Conservation (phyloP, 2,888 invertebrate species). For the Plebejus melissa region DNA sequence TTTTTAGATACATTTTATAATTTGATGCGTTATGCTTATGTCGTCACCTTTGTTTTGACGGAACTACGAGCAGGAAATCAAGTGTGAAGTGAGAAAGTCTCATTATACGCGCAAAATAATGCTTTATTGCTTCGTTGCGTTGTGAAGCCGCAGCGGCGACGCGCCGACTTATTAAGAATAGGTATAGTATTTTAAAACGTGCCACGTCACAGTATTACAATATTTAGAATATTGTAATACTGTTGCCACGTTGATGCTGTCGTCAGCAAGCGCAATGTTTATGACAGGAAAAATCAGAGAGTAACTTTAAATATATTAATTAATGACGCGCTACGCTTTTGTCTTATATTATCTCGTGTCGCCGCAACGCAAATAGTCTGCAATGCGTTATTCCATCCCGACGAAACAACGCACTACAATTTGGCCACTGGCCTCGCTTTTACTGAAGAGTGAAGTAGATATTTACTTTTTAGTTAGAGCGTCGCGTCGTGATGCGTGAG, state of each 20-base stretch:
- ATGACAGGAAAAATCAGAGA: too few species aligned
- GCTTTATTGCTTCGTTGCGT: too few species aligned
- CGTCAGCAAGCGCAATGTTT: not conserved
- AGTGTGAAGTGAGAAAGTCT: too few species aligned
- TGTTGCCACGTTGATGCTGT: not conserved
- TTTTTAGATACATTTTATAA: not conserved
- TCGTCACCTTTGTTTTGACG: too few species aligned
- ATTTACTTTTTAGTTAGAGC: constrained; percentile 34
- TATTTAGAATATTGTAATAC: too few species aligned
- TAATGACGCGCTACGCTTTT: not conserved
- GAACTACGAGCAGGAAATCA: too few species aligned
- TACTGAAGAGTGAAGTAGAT: not conserved
- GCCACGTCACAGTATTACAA: not conserved
- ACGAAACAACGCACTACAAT: not conserved
- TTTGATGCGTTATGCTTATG: not conserved
- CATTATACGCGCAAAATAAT: too few species aligned
- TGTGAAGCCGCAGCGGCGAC: too few species aligned
- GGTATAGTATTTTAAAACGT: not conserved
- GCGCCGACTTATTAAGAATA: too few species aligned
- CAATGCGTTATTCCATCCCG: not conserved
- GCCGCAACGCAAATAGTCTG: too few species aligned
- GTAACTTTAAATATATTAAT: too few species aligned
- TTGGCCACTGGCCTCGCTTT: not conserved
- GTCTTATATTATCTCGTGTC: not conserved
- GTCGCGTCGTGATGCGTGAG: constrained; percentile 25